These are phyloP conservation scores for Potamilus streckersoni DNA, from an alignment of 1,140 invertebrate genomes.

Conservation along the genomic window DNA sequence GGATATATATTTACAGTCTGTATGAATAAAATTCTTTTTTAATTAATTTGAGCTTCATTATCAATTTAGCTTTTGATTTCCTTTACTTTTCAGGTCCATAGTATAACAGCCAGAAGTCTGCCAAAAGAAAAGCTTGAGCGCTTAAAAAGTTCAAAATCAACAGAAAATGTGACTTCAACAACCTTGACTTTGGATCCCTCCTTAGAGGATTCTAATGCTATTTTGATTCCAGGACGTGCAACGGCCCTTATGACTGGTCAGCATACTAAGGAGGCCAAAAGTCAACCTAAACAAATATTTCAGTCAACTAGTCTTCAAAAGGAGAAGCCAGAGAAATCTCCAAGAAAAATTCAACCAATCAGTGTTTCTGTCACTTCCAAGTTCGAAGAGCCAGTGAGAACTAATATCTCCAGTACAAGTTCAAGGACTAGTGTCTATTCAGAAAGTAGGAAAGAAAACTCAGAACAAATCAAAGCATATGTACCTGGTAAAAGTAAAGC, in stretches of 20 bases:
- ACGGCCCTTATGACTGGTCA: slow-evolving; percentile 27
- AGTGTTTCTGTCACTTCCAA: no score
- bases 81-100: slow-evolving; percentile 50
- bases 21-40: not conserved
- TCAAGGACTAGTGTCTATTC: no score
- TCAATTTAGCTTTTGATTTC: slow-evolving; percentile 2
- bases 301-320: slow-evolving; percentile 1
- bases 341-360: no score
- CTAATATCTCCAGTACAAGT: no score
- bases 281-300: slow-evolving; percentile 25
- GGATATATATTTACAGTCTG: not conserved
- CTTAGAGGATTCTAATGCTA: slow-evolving; percentile 10
- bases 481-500: no score
- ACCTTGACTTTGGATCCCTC: slow-evolving; percentile 23
- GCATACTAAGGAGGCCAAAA: slow-evolving; percentile 22
- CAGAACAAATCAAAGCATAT: no score
- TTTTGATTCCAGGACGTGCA: slow-evolving; percentile 19
- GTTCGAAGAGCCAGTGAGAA: no score
- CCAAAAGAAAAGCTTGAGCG: slow-evolving; percentile 50
- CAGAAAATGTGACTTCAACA: slow-evolving; percentile 3
- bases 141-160: slow-evolving; percentile 22
- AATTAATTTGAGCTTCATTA: not conserved
- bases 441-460: no score
- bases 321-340: no score
- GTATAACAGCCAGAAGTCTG: slow-evolving; percentile 54